A percentile compares a stretch with the other conserved stretches of the same genome.
Conservation (phyloP, 2,113 vertebrate genomes). For the Sorex fumeus region DNA sequence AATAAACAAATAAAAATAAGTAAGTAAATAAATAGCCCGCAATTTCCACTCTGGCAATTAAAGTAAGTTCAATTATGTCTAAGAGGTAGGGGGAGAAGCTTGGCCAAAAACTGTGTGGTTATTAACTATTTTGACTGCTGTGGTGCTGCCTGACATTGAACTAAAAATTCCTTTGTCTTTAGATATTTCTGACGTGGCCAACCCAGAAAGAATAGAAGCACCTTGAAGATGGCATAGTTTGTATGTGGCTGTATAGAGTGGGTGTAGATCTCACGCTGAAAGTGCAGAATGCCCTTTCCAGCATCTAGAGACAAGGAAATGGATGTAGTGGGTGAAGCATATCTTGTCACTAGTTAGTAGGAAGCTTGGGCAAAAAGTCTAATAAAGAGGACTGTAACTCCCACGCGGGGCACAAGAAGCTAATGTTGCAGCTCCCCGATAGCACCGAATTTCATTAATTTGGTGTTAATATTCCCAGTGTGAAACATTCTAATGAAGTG, state of each 20-base stretch:
- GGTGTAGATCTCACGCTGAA: neutral
- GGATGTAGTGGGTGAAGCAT: neutral
- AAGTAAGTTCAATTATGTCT: no score
- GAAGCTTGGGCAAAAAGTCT: neutral
- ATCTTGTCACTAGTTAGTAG: neutral
- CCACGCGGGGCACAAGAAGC: slow-evolving; percentile 23
- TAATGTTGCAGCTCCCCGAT: slow-evolving; percentile 41
- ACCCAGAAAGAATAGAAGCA: neutral
- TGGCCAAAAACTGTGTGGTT: neutral
- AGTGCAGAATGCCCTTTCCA: no score
- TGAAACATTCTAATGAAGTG: slow-evolving; percentile 73
- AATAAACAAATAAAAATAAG: no score
- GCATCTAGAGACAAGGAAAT: neutral
- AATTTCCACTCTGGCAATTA: no score
- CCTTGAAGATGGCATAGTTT: no score
- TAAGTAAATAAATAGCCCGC: no score
- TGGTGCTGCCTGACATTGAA: no score
- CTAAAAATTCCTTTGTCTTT: neutral
- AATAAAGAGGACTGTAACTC: slow-evolving; percentile 4
- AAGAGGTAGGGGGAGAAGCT: neutral
- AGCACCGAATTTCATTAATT: slow-evolving; percentile 71
- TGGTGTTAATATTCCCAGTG: slow-evolving; percentile 79
- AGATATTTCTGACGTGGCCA: neutral
- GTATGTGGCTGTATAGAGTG: no score
- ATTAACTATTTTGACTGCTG: neutral